phyloP scores from a whole-genome alignment of 2,797 vertebrate genomes.

The Tympanoctomys barrerae region DNA sequence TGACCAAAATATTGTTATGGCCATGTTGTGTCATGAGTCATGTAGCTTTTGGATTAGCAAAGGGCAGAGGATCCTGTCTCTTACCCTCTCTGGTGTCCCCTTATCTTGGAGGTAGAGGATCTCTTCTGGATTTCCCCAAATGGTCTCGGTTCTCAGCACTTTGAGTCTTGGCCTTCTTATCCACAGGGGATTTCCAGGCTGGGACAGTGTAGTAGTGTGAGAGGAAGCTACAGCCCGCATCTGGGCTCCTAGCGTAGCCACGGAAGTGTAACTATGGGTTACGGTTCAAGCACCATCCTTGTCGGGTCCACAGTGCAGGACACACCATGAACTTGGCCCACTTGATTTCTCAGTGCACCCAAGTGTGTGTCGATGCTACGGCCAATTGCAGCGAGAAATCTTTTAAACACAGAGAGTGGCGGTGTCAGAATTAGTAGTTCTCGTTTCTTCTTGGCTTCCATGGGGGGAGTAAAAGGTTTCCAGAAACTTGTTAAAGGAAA shows the following conservation, averaged over 20 bases:
- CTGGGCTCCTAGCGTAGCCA: constrained; percentile 67
- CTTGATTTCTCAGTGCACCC: constrained; percentile 60
- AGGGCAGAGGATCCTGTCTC: neutral
- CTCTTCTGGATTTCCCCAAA: constrained; percentile 69
- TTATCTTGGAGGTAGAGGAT: constrained; percentile 16
- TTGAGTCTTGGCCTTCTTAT: constrained; percentile 72
- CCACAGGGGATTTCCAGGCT: constrained; percentile 79
- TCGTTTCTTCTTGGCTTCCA: neutral
- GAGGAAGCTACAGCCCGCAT: constrained; percentile 70
- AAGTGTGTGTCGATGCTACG: constrained; percentile 14
- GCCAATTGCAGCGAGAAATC: neutral
- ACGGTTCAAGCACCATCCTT: constrained; percentile 26
- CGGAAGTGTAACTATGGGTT: constrained; percentile 77
- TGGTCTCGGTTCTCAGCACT: constrained; percentile 55
- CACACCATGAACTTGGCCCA: constrained; percentile 45
- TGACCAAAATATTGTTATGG: neutral
- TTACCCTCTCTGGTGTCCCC: neutral
- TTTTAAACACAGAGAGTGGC: neutral
- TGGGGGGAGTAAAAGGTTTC: neutral
- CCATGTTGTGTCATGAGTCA: neutral
- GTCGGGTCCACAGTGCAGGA: constrained; percentile 45
- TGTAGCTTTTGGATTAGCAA: neutral
- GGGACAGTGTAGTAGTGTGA: constrained; percentile 70
- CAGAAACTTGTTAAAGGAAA: neutral
- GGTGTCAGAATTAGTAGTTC: neutral